Conservation (phyloP, 1,140 invertebrate species). For the Drosophila auraria region DNA sequence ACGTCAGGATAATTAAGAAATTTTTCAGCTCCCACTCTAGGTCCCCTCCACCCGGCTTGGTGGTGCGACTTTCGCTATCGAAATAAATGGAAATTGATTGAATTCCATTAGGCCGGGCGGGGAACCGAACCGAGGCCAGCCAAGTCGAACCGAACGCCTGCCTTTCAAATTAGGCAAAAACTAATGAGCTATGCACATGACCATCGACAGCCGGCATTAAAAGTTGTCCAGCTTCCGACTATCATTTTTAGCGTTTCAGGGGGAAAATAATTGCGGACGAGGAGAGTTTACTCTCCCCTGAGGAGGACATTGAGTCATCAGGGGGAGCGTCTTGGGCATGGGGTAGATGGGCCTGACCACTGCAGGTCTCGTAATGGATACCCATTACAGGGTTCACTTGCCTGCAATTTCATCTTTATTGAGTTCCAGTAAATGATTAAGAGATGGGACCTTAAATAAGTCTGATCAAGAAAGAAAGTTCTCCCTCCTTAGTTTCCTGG, state of each 20-base stretch:
- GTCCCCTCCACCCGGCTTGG: conserved; percentile 20
- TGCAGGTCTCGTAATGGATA: conserved; percentile 28
- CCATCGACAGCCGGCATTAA: conserved; percentile 62
- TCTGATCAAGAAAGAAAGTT: too few relatives aligned
- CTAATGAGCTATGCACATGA: conserved; percentile 77
- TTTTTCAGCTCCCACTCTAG: conserved; percentile 69
- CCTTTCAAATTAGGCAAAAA: conserved; percentile 78
- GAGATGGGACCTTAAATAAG: neutral
- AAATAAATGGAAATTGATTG: conserved; percentile 84
- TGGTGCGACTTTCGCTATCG: conserved; percentile 74
- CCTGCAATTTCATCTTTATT: conserved; percentile 13
- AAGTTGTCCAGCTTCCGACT: conserved; percentile 35
- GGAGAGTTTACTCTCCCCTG: neutral
- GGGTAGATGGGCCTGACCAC: conserved; percentile 1
- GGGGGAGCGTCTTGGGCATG: conserved; percentile 2
- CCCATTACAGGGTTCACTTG: conserved; percentile 30
- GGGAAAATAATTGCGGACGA: neutral
- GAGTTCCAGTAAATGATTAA: neutral
- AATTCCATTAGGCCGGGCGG: conserved; percentile 73
- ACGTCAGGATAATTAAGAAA: conserved; percentile 82
- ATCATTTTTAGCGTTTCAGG: neutral
- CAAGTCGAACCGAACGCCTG: conserved; percentile 27
- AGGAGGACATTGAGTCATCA: conserved; percentile 35
- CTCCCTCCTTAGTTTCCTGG: neutral
- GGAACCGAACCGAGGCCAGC: neutral